phyloP scores from a whole-genome alignment of 1,140 invertebrate genomes.

The Neodiprion virginianus region DNA sequence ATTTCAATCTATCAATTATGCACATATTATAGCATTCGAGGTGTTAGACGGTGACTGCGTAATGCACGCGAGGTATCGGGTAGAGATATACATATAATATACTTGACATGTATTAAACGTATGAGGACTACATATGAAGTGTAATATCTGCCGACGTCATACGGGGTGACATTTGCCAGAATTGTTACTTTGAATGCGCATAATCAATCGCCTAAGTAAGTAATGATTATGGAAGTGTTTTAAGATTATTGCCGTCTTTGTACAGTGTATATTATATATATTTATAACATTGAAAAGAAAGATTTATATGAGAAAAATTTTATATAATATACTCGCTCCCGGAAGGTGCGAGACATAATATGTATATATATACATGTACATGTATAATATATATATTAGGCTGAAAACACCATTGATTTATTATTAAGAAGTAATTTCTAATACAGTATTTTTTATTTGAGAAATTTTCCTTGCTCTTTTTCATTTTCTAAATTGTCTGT shows the following conservation, averaged over 20 bases:
- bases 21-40: too few species aligned
- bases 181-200: too few species aligned
- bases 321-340: conserved; percentile 28
- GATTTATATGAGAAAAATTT: too few species aligned
- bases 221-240: conserved; percentile 48
- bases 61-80: too few species aligned
- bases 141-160: too few species aligned
- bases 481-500: conserved; percentile 27
- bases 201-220: conserved; percentile 19
- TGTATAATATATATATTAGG: conserved; percentile 40
- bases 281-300: conserved; percentile 1
- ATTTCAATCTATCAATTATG: too few species aligned
- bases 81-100: too few species aligned
- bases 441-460: conserved; percentile 52
- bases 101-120: too few species aligned
- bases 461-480: conserved; percentile 41
- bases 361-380: conserved; percentile 11
- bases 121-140: too few species aligned
- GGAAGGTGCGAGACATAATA: conserved; percentile 48
- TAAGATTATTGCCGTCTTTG: conserved; percentile 60
- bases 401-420: conserved; percentile 61
- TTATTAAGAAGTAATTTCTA: conserved; percentile 50
- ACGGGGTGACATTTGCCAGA: too few species aligned
- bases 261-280: conserved; percentile 42
- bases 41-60: too few species aligned